Evolutionary conservation across 2,888 invertebrate genomes (phyloP).

Genomic region (Heliconius sara): DNA sequence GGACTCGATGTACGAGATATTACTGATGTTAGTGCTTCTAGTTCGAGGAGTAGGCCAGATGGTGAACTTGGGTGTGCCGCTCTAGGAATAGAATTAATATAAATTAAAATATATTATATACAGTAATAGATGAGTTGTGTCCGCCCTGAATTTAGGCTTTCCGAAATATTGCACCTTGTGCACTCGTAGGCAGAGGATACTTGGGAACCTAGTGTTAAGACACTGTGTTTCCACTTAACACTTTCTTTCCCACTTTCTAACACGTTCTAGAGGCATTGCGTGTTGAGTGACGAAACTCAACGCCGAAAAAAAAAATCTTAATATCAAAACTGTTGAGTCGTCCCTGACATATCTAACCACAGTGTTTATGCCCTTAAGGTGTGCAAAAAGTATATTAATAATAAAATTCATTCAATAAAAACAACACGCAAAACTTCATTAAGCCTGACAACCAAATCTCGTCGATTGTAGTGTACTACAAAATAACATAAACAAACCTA

Average conservation of each 20-base stretch:
- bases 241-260: neutral
- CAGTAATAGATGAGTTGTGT: too few species aligned
- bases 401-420: too few species aligned
- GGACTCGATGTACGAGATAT: constrained; percentile 87
- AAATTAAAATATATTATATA: neutral
- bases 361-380: too few species aligned
- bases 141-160: neutral
- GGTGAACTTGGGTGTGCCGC: constrained; percentile 85
- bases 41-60: constrained; percentile 87
- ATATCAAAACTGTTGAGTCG: too few species aligned
- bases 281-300: neutral
- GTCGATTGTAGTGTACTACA: too few species aligned
- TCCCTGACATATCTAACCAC: too few species aligned
- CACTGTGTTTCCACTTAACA: neutral
- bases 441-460: too few species aligned
- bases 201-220: neutral
- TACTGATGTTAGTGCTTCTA: constrained; percentile 90
- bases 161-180: neutral
- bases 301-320: neutral
- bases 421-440: too few species aligned
- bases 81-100: constrained; percentile 50
- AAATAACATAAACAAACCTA: constrained; percentile 65
- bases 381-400: too few species aligned
- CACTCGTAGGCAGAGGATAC: neutral
- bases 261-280: neutral